These are phyloP conservation scores for Nymphalis c-album DNA, from an alignment of 2,888 invertebrate genomes.

Conservation along the genomic window DNA sequence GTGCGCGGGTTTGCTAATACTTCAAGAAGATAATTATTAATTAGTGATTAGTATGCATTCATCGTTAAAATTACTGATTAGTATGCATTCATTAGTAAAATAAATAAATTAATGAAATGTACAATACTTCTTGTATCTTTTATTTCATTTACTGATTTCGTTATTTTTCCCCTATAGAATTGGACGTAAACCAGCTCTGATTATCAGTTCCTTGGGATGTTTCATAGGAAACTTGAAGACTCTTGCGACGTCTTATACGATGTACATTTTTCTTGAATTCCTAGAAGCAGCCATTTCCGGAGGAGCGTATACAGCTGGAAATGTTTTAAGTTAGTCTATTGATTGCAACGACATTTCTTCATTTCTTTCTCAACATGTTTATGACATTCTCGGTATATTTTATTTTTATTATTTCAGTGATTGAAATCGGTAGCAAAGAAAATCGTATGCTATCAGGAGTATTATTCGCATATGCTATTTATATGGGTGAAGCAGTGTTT, in stretches of 20 bases:
- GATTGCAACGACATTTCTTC: background rate
- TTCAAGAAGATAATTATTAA: no score
- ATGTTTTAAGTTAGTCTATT: slow-evolving; percentile 59
- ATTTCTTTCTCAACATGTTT: background rate
- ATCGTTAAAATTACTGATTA: no score
- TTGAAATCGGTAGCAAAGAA: slow-evolving; percentile 61
- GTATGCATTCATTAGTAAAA: background rate
- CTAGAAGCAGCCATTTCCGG: slow-evolving; percentile 59
- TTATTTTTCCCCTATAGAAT: slow-evolving; percentile 48
- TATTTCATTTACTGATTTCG: background rate
- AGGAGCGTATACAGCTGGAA: slow-evolving; percentile 57
- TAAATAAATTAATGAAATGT: slow-evolving; percentile 3
- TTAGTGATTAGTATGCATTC: no score
- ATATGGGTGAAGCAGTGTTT: slow-evolving; percentile 63
- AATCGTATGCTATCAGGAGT: slow-evolving; percentile 63
- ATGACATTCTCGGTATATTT: background rate
- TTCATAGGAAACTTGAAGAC: slow-evolving; percentile 61
- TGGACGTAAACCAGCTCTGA: slow-evolving; percentile 63
- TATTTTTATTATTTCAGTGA: slow-evolving; percentile 51
- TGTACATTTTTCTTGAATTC: slow-evolving; percentile 60
- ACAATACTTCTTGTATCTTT: background rate
- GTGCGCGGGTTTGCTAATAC: no score
- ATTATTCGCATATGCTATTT: slow-evolving; percentile 60
- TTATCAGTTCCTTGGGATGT: slow-evolving; percentile 56
- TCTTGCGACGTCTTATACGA: slow-evolving; percentile 54